A percentile compares a stretch with the other conserved stretches of the same genome.
Evolutionary conservation across 1,140 invertebrate genomes (phyloP).

Genomic region (Achatina immaculata): DNA sequence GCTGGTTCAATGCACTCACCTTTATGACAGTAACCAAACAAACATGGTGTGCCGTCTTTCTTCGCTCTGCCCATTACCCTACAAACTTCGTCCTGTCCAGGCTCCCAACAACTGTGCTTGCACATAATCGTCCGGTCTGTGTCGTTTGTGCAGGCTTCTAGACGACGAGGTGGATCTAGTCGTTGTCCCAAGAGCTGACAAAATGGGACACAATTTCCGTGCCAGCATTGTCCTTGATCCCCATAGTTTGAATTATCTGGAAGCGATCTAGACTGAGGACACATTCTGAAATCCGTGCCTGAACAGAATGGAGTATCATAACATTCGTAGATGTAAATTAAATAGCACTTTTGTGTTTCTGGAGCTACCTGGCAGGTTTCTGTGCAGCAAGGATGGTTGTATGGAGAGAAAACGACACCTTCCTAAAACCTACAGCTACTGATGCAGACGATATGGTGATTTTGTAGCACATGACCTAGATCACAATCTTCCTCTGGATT

Average conservation of each 20-base stretch:
- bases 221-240: not conserved
- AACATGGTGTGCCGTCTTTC: not conserved
- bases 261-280: not conserved
- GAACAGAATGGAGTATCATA: not conserved
- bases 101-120: not conserved
- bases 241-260: not conserved
- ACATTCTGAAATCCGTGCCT: not conserved
- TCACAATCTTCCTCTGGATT: not conserved
- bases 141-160: not conserved
- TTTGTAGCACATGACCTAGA: not conserved
- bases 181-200: not conserved
- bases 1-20: not conserved
- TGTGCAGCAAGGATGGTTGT: not conserved
- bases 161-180: not conserved
- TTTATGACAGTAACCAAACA: not conserved
- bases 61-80: not conserved
- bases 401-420: not conserved
- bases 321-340: not conserved
- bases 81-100: not conserved
- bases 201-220: constrained; percentile 5
- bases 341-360: not conserved
- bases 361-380: not conserved
- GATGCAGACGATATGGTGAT: not conserved
- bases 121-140: not conserved
- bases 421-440: not conserved